Conservation (phyloP, 2,797 vertebrate species). For the Phoxinus dragarum region DNA sequence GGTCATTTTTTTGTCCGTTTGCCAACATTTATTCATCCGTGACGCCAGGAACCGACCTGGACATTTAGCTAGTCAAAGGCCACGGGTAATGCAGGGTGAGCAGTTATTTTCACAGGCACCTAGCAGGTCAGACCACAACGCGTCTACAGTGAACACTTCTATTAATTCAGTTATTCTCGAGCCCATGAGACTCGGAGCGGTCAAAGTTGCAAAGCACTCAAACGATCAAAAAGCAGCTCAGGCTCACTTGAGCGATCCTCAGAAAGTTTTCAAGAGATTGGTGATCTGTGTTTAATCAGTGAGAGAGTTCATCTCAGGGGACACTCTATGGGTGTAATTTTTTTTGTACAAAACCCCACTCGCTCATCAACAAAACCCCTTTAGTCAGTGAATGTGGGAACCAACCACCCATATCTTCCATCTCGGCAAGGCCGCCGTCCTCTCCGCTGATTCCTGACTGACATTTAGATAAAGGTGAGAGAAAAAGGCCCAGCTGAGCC, state of each 20-base stretch:
- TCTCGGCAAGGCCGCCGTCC: conserved; percentile 8
- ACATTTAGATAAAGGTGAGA: conserved; percentile 81
- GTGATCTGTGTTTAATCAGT: conserved; percentile 42
- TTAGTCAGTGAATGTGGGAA: conserved; percentile 43
- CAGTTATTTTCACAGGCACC: conserved; percentile 40
- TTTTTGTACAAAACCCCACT: not conserved
- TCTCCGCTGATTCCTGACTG: conserved; percentile 71
- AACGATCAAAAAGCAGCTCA: conserved; percentile 40
- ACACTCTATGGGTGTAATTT: conserved; percentile 8
- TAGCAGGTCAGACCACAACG: conserved; percentile 15
- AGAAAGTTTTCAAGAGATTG: conserved; percentile 37
- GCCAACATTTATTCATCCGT: conserved; percentile 46
- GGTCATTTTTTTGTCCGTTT: conserved; percentile 43
- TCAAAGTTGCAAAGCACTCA: conserved; percentile 38
- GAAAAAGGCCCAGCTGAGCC: conserved; percentile 64
- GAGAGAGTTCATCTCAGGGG: conserved; percentile 16
- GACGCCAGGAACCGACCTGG: conserved; percentile 41
- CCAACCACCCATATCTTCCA: conserved; percentile 32
- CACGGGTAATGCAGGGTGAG: conserved; percentile 38
- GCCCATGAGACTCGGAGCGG: conserved; percentile 14
- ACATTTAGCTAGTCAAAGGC: conserved; percentile 61
- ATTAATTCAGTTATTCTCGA: conserved; percentile 49
- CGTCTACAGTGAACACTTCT: conserved; percentile 32
- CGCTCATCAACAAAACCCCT: conserved; percentile 49
- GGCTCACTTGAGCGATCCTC: conserved; percentile 25